Conservation (phyloP, 1,140 invertebrate genomes). For the Eriocheir sinensis region DNA sequence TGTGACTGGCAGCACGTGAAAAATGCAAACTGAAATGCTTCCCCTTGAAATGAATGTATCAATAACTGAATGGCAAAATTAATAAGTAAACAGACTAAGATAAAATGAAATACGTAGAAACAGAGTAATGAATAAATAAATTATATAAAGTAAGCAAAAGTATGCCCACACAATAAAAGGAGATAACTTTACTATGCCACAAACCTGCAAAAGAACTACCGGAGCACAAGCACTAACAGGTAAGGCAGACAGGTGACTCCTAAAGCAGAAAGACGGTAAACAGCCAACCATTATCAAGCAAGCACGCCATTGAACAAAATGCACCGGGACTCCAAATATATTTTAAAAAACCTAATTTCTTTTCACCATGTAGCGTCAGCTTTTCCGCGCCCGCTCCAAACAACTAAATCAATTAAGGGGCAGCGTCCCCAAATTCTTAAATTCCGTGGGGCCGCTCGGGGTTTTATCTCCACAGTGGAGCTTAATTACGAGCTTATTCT, state of each 20-base stretch:
- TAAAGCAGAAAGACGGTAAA: no score
- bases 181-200: no score
- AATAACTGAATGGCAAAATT: background rate
- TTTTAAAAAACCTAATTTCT: slow-evolving; percentile 3
- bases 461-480: slow-evolving; percentile 24
- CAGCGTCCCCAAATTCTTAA: background rate
- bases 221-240: no score
- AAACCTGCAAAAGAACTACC: no score
- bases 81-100: background rate
- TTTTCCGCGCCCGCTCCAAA: background rate
- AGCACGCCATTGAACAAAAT: no score
- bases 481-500: slow-evolving; percentile 26
- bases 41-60: background rate
- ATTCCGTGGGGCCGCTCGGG: background rate
- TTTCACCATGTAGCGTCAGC: background rate
- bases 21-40: background rate
- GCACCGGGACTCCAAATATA: background rate
- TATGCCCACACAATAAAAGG: no score
- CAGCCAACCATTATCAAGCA: no score
- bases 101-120: no score
- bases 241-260: no score
- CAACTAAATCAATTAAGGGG: slow-evolving; percentile 5
- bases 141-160: no score
- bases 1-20: background rate
- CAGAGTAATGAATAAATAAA: no score